phyloP scores from a whole-genome alignment of 2,113 vertebrate species.

The Myanophis thanlyinensis region DNA sequence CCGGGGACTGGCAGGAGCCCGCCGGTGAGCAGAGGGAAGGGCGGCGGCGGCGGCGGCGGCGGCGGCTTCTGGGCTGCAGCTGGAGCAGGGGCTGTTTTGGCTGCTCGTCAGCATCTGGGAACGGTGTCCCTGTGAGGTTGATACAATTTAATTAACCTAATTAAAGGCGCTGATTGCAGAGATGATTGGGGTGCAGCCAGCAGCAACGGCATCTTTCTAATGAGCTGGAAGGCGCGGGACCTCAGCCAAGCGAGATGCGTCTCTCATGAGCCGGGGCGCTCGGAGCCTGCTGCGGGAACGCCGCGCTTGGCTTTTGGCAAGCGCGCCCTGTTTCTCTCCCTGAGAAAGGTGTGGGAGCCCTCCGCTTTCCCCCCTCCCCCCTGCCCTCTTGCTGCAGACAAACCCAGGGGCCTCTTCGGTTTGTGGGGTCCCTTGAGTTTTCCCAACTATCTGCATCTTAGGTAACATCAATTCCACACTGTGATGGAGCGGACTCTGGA shows the following conservation, averaged over 20 bases:
- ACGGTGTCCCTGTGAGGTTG: conserved; percentile 98
- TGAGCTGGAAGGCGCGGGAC: conserved; percentile 94
- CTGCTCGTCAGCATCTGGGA: conserved; percentile 96
- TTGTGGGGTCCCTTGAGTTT: conserved; percentile 19
- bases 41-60: too few relatives aligned
- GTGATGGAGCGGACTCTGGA: not conserved
- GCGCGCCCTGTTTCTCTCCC: conserved; percentile 73
- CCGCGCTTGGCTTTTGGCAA: conserved; percentile 81
- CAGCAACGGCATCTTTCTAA: conserved; percentile 93
- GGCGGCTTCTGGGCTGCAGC: conserved; percentile 63
- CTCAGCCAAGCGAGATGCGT: conserved; percentile 92
- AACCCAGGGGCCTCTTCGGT: conserved; percentile 67
- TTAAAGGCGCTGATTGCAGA: conserved; percentile 99
- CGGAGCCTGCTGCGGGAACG: conserved; percentile 73
- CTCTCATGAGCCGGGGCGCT: conserved; percentile 86
- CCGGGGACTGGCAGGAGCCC: not conserved
- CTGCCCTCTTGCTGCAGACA: conserved; percentile 78
- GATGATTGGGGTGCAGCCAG: conserved; percentile 96
- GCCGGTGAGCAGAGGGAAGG: not conserved
- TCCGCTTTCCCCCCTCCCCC: conserved; percentile 18
- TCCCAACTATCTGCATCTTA: not conserved
- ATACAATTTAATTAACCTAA: conserved; percentile 99
- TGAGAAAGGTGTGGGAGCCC: conserved; percentile 41
- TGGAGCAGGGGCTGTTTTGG: conserved; percentile 86
- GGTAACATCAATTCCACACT: not conserved